These are phyloP conservation scores for Aplysina aerophoba DNA, from an alignment of 37 sponge, comb jelly and placozoan species.

Conservation along the genomic window DNA sequence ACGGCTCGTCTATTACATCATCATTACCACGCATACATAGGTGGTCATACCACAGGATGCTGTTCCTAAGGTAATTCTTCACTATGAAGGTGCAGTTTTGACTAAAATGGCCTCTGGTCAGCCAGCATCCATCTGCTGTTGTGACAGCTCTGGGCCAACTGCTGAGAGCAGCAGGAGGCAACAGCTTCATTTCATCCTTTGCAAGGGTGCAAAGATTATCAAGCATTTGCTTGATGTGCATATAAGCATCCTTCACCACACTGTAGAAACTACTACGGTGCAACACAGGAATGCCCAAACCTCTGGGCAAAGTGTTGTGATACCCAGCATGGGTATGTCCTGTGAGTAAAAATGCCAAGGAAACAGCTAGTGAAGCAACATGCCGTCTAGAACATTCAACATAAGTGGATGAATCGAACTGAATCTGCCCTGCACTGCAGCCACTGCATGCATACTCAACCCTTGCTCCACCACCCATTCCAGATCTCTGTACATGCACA, in stretches of 20 bases:
- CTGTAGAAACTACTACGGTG: background rate
- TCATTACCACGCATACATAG: slow-evolving; percentile 30
- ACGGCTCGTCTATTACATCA: background rate
- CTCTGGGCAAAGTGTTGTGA: background rate
- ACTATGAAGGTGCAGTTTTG: background rate
- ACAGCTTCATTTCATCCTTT: slow-evolving; percentile 44
- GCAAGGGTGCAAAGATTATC: slow-evolving; percentile 35
- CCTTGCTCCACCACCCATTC: slow-evolving; percentile 35
- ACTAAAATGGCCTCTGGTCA: background rate
- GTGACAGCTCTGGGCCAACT: slow-evolving; percentile 38
- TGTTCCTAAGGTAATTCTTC: background rate
- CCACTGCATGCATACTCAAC: slow-evolving; percentile 39
- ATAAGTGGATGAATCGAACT: slow-evolving; percentile 10
- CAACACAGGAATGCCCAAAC: slow-evolving; percentile 8
- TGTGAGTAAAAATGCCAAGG: slow-evolving; percentile 44
- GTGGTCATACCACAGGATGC: slow-evolving; percentile 28
- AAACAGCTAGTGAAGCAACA: background rate
- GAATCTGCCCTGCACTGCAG: slow-evolving; percentile 14
- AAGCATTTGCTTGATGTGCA: slow-evolving; percentile 19
- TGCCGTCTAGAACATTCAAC: background rate
- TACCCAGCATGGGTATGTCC: slow-evolving; percentile 27
- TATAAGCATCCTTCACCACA: background rate
- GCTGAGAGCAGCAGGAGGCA: slow-evolving; percentile 3
- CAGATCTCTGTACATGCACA: background rate
- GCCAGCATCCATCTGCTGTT: slow-evolving; percentile 38